These are phyloP conservation scores for Zygogramma bicolorata DNA, from an alignment of 2,888 invertebrate genomes.

Conservation along the genomic window DNA sequence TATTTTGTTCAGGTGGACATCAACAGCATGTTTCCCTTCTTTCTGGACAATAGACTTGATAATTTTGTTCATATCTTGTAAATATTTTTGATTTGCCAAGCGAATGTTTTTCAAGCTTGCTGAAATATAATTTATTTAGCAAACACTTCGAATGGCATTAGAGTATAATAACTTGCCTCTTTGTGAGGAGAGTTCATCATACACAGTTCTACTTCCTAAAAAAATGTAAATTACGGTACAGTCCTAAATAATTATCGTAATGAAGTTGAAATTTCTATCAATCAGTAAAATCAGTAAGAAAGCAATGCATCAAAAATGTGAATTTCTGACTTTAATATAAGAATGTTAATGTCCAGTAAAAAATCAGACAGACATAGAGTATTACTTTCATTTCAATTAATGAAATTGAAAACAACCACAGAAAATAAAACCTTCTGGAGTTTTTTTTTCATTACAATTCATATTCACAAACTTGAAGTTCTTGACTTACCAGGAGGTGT, in stretches of 20 bases:
- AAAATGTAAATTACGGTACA: too few species aligned
- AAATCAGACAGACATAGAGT: background rate
- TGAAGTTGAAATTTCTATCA: background rate
- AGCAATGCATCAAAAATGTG: background rate
- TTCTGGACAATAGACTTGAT: conserved; percentile 5
- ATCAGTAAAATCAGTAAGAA: background rate
- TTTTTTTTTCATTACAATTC: too few species aligned
- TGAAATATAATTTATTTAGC: background rate
- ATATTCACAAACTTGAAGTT: too few species aligned
- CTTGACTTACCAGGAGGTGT: too few species aligned
- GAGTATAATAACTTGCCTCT: background rate
- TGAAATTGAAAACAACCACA: too few species aligned
- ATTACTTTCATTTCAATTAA: too few species aligned
- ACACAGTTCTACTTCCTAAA: background rate
- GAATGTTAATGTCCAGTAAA: background rate
- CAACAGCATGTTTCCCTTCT: conserved; percentile 8
- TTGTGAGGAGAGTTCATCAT: conserved; percentile 5
- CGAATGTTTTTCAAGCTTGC: background rate
- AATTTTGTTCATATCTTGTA: background rate
- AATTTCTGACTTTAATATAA: background rate
- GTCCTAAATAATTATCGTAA: background rate
- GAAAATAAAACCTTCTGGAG: too few species aligned
- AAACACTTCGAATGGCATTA: background rate
- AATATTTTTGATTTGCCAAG: conserved; percentile 8
- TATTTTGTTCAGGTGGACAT: conserved; percentile 2